Evolutionary conservation across 2,113 vertebrate species (phyloP), one percentile per base, ranked within the genome.

Genomic region (Hemibagrus wyckioides): DNA sequence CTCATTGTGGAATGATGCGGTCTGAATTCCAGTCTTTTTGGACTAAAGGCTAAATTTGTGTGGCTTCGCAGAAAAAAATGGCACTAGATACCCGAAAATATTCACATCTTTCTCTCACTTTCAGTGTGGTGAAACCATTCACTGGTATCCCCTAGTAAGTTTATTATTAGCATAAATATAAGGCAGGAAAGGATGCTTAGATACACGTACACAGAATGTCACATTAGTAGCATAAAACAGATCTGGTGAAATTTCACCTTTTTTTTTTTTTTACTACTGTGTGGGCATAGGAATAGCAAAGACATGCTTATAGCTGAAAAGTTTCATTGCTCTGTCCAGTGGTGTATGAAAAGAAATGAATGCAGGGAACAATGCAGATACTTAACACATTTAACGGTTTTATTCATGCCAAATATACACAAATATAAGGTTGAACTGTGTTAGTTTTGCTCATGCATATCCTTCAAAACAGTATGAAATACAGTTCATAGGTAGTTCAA

Each of bases 371-470:
- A 11, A 39, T 73, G 15, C 41, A 69, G 11, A 48, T 36, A 61
- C 56, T 75, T n/a, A 69, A 80, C 33, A 85, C 36, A 87, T 50
- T 89, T 57, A 81, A 86, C 80, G 21, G 48, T 79, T 91, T 92
- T 92, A 90, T 89, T 89, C 86, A 89, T 89, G 90, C 89, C 57
- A 87, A 86, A 84, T 85, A 84, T 86, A 85, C 80, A 88, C 76
- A 85, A 84, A 88, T 30, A 86, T 73, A 73, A 80, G 54, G 13
- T 39, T 83, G 6, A 80, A 82, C 61, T 77, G 84, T 81, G 85
- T 89, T 85, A 87, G 87, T 73, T 79, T 86, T 89, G 30, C 36
- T 80, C 79, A 91, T 91, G 88, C 90, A 89, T 67, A 28, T 82
- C 19, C 57, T 77, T 71, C 50, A 73, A 73, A 85, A 82, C 84